phyloP scores from a whole-genome alignment of 2,113 vertebrate species.

The Ploceus nigricollis region DNA sequence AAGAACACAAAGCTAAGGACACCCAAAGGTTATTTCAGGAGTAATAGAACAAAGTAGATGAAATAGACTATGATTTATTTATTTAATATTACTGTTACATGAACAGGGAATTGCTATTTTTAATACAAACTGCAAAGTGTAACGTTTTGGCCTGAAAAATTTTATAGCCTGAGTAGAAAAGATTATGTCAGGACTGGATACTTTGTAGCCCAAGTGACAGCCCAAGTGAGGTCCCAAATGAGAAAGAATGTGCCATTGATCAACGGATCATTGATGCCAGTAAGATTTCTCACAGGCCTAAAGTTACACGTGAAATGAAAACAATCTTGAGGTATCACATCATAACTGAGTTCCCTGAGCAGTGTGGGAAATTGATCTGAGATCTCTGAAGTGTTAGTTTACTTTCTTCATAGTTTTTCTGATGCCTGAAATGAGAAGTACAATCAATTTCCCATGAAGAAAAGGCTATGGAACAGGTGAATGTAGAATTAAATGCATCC shows the following conservation, averaged over 20 bases:
- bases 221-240: neutral
- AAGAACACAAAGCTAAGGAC: neutral
- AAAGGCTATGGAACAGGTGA: neutral
- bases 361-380: neutral
- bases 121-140: neutral
- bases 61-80: neutral
- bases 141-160: neutral
- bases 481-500: neutral
- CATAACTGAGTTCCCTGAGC: neutral
- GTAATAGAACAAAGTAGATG: neutral
- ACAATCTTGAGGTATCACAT: neutral
- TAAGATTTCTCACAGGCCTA: neutral
- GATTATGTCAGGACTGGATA: neutral
- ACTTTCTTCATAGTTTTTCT: neutral
- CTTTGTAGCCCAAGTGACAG: neutral
- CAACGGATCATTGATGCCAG: neutral
- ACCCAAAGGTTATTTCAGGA: neutral
- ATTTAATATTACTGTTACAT: neutral
- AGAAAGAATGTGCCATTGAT: neutral
- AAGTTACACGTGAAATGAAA: neutral
- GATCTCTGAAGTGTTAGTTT: neutral
- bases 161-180: neutral
- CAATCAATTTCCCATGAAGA: neutral
- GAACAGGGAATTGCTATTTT: neutral
- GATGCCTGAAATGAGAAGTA: neutral